Base-by-base conservation (phyloP, 2,113 vertebrate species). In the Trinectes maculatus region DNA sequence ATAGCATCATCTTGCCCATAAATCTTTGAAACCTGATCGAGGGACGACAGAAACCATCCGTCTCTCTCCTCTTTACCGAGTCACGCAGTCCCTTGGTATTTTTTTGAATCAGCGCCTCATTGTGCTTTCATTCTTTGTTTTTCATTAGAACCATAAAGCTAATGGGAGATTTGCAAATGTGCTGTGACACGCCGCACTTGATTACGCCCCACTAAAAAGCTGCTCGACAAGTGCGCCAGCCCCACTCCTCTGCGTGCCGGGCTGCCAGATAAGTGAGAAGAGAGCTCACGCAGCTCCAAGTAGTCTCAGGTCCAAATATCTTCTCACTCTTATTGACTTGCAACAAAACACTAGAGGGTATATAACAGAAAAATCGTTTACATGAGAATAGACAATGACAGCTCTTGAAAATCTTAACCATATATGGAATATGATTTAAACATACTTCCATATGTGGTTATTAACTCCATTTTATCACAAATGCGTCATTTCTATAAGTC, bases 61-160 rank as follows among this genome's bases (percentile, higher is more conserved):
- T 11, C 18, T 24, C 22, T 8, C 5, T 34, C 1, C 29, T 31
- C 8, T 31, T 31, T 8, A 31, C 29, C 29, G 29, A 5, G 29
- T 31, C 42, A 65, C 15, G 18, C 37, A 25, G 29, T 47, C 51
- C 59, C 25, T 52, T 31, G 57, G 31, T 53, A 64, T 39, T 56
- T 62, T 44, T 79, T 52, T 73, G 63, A 70, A 65, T 65, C 44
- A 12, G 61, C 51, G 10, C 58, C 67, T 71, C 68, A 61, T 76
- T 85, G n/a, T 79, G 67, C 68, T 54, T 73, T 79, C 19, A 66
- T 77, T 59, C 25, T 37, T 70, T n/a, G n/a, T n/a, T n/a, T 74
- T 62, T 66, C 58, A 66, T 76, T 71, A 42, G 59, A 52, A 13
- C 62, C 59, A 7, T 15, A 40, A n/a, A 64, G 71, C 57, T 56